A percentile compares a stretch with the other conserved stretches of the same genome.
Evolutionary conservation across 1,140 invertebrate species (phyloP).

Genomic region (Drosophila parvula): DNA sequence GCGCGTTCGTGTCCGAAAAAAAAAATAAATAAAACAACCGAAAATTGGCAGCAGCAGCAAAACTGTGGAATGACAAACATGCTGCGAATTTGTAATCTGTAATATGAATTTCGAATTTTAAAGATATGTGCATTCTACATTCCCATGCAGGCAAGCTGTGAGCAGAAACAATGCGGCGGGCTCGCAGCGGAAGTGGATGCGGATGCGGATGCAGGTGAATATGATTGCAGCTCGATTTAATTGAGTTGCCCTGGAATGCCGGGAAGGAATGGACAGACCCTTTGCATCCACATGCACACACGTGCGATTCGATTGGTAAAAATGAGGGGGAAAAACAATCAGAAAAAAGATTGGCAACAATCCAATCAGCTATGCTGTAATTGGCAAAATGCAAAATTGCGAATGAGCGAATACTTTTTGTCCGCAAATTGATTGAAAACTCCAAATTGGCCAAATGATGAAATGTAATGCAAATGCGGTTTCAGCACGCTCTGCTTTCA

Average conservation of each 20-base stretch:
- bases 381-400: slow-evolving; percentile 75
- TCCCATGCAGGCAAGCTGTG: slow-evolving; percentile 23
- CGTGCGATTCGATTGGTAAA: slow-evolving; percentile 11
- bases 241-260: slow-evolving; percentile 68
- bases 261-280: slow-evolving; percentile 15
- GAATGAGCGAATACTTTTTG: slow-evolving; percentile 74
- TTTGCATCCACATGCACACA: slow-evolving; percentile 3
- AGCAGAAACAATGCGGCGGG: slow-evolving; percentile 43
- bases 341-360: slow-evolving; percentile 62
- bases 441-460: slow-evolving; percentile 70
- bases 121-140: slow-evolving; percentile 44
- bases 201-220: slow-evolving; percentile 60
- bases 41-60: slow-evolving; percentile 37
- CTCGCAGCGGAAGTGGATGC: slow-evolving; percentile 14
- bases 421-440: slow-evolving; percentile 70
- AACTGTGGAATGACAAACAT: slow-evolving; percentile 75
- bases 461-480: slow-evolving; percentile 55
- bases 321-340: slow-evolving; percentile 33
- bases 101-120: slow-evolving; percentile 72
- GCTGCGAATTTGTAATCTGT: slow-evolving; percentile 82
- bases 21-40: slow-evolving; percentile 45
- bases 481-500: slow-evolving; percentile 6
- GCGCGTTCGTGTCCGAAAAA: slow-evolving; percentile 3
- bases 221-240: slow-evolving; percentile 77
- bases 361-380: slow-evolving; percentile 76